These are phyloP conservation scores for Lasiommata megera DNA, from an alignment of 2,888 invertebrate genomes.

Conservation along the genomic window DNA sequence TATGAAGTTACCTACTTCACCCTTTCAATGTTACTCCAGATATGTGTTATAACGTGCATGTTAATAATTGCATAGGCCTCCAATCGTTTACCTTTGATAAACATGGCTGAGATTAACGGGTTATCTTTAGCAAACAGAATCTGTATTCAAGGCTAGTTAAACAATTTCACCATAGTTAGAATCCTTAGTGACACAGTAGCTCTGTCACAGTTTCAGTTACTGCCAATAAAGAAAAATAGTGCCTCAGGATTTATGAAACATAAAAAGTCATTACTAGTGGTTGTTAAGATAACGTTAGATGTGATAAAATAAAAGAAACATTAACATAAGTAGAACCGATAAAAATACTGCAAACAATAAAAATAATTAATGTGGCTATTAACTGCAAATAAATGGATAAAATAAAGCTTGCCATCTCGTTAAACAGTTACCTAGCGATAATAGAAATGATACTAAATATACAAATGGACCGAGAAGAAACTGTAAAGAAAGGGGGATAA, in stretches of 20 bases:
- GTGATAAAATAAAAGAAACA: no score
- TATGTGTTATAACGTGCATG: conserved; percentile 4
- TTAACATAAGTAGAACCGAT: no score
- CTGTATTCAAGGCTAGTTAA: conserved; percentile 43
- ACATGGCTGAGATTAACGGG: conserved; percentile 47
- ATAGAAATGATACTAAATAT: neutral
- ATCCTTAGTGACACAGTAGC: neutral
- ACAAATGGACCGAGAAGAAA: conserved; percentile 37
- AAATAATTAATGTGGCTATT: no score
- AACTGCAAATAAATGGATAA: no score
- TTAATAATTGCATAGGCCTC: conserved; percentile 46
- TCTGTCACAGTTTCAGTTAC: neutral
- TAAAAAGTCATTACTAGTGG: no score
- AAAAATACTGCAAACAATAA: no score
- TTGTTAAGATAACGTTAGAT: no score
- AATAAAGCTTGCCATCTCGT: no score
- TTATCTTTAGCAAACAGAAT: conserved; percentile 46
- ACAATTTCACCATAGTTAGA: conserved; percentile 19
- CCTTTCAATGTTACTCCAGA: neutral
- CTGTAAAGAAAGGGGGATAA: conserved; percentile 43
- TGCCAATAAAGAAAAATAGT: no score
- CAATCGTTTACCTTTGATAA: conserved; percentile 50
- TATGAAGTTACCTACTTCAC: neutral
- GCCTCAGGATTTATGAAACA: no score
- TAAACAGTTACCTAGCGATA: no score